Base-by-base conservation (phyloP, 2,113 vertebrate species). In the Leucopsar rothschildi region DNA sequence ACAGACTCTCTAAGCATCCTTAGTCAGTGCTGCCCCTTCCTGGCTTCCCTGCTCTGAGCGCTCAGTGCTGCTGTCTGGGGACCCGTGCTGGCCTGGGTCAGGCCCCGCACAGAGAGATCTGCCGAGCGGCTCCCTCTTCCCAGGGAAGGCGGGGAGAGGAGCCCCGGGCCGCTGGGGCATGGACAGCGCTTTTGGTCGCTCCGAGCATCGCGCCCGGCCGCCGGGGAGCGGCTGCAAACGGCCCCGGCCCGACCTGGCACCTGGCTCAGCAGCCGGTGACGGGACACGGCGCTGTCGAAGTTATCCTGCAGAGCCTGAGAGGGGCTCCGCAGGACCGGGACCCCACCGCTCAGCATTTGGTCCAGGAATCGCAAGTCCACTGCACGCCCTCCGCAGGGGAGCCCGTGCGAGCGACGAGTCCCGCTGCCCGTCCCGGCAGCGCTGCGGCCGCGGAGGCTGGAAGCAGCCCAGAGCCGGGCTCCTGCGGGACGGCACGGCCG, bases 1-100 rank as follows among this genome's bases (percentile, higher is more conserved):
- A 21, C 45, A 52, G 33, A 8, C 27, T 63, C 2, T 47, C 17
- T 59, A 21, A 69, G 83, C 86, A 92, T 77, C 82, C 71, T 92
- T 29, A 90, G 59, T 27, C 64, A 39, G 59, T n/a, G 75, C 78
- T 88, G 90, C 75, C 79, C 40, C 66, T 85, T 87, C 65, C 84
- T 37, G 90, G 61, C 44, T 75, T 69, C 28, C 49, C 70, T 3
- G 57, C 27, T 50, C 72, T 4, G 64, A 45, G 50, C 2, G 5
- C 65, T 75, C 72, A 4, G 40, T 1, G 71, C 66, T 44, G 42
- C 63, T 25, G n/a, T 5, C 25, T 6, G 33, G 33, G 31, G 31
- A 81, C 10, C 55, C 5, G 23, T 3, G 27, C 35, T 12, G 55
- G 2, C 11, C 7, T 13, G 28, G 44, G 33, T 57, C 42, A 55